phyloP scores from a whole-genome alignment of 2,113 vertebrate species.

The Halichoerus grypus region DNA sequence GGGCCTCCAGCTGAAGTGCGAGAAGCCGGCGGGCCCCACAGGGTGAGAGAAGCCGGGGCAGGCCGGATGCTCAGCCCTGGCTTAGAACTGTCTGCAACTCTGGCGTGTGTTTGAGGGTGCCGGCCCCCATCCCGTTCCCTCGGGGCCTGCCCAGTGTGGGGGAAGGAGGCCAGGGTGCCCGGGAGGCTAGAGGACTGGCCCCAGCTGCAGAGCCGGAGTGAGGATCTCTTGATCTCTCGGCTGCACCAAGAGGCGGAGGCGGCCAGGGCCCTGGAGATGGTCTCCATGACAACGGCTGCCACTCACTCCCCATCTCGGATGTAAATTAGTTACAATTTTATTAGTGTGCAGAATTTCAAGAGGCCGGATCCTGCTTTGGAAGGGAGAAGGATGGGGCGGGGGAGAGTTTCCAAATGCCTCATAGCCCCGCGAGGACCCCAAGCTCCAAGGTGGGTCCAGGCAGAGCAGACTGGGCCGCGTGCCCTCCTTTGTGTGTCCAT shows the following conservation, averaged over 20 bases:
- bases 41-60: background rate
- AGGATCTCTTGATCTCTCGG: constrained; percentile 80
- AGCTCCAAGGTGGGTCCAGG: background rate
- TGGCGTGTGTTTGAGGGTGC: background rate
- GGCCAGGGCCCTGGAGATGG: constrained; percentile 87
- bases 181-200: constrained; percentile 32
- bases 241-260: constrained; percentile 80
- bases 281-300: constrained; percentile 90
- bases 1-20: background rate
- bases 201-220: constrained; percentile 61
- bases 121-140: background rate
- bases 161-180: background rate
- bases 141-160: background rate
- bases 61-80: fast-evolving
- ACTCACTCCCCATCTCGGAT: constrained; percentile 90
- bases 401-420: constrained; percentile 36
- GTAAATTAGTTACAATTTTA: constrained; percentile 92
- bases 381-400: constrained; percentile 6
- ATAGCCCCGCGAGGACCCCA: background rate
- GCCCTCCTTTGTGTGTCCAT: background rate
- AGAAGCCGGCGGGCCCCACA: fast-evolving
- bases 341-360: constrained; percentile 92
- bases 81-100: fast-evolving
- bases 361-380: constrained; percentile 79
- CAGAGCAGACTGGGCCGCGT: background rate